Evolutionary conservation across 2,888 invertebrate genomes (phyloP).

Genomic region (Alloplasta piceator): DNA sequence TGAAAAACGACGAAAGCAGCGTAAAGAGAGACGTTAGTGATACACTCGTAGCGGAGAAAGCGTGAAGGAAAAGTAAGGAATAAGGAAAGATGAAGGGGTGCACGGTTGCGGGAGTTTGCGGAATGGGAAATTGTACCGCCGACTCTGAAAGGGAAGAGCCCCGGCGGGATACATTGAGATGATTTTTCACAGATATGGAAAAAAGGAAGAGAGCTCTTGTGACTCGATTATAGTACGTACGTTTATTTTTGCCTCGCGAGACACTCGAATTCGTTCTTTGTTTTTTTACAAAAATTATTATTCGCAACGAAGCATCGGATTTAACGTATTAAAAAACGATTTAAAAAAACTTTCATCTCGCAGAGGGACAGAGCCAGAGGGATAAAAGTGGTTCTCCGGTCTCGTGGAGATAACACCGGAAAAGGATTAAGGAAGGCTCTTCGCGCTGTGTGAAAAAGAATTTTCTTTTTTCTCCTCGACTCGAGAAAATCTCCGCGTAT

Average conservation of each 20-base stretch:
- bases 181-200: too few species aligned
- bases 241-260: too few species aligned
- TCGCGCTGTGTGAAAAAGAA: constrained; percentile 13
- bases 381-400: background rate
- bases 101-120: background rate
- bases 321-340: too few species aligned
- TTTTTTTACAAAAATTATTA: too few species aligned
- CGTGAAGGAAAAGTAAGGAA: background rate
- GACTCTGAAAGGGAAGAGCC: background rate
- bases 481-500: constrained; percentile 17
- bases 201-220: background rate
- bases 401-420: constrained; percentile 41
- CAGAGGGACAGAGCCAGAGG: background rate
- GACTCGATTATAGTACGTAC: background rate
- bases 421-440: constrained; percentile 50
- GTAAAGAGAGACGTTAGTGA: background rate
- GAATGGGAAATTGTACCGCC: constrained; percentile 32
- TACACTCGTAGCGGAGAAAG: background rate
- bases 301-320: too few species aligned
- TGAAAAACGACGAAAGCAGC: background rate
- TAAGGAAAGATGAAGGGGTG: background rate
- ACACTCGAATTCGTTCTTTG: too few species aligned
- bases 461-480: constrained; percentile 17
- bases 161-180: background rate
- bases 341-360: too few species aligned